Evolutionary conservation across 2,888 invertebrate species (phyloP).

Genomic region (Ectobius pallidus): DNA sequence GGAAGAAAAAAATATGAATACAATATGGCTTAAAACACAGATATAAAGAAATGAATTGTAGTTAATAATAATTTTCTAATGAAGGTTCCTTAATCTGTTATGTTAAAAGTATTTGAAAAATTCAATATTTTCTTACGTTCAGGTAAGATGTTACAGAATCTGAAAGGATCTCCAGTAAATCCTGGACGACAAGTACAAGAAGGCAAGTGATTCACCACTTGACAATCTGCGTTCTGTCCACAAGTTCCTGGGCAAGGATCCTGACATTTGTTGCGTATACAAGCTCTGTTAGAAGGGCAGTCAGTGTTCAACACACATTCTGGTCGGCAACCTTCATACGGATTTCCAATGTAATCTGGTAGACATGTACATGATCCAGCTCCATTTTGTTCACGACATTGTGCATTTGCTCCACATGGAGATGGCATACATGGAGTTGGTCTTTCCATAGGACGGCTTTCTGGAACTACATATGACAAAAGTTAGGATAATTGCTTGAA

Average conservation of each 20-base stretch:
- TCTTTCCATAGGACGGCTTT: constrained; percentile 53
- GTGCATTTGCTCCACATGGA: constrained; percentile 60
- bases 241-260: constrained; percentile 80
- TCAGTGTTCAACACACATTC: constrained; percentile 50
- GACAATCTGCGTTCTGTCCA: constrained; percentile 75
- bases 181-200: constrained; percentile 73
- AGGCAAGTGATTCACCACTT: constrained; percentile 76
- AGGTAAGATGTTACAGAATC: constrained; percentile 60
- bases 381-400: constrained; percentile 58
- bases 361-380: constrained; percentile 62
- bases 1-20: not conserved
- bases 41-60: not conserved
- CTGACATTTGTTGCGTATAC: constrained; percentile 75
- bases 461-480: not conserved
- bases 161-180: constrained; percentile 78
- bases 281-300: constrained; percentile 67
- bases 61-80: no score
- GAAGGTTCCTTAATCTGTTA: no score
- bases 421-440: constrained; percentile 61
- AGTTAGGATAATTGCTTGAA: not conserved
- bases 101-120: no score
- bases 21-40: not conserved
- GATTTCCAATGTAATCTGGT: constrained; percentile 61
- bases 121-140: constrained; percentile 47
- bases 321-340: constrained; percentile 62